phyloP scores from a whole-genome alignment of 1,140 invertebrate species.

The Drosophila santomea region DNA sequence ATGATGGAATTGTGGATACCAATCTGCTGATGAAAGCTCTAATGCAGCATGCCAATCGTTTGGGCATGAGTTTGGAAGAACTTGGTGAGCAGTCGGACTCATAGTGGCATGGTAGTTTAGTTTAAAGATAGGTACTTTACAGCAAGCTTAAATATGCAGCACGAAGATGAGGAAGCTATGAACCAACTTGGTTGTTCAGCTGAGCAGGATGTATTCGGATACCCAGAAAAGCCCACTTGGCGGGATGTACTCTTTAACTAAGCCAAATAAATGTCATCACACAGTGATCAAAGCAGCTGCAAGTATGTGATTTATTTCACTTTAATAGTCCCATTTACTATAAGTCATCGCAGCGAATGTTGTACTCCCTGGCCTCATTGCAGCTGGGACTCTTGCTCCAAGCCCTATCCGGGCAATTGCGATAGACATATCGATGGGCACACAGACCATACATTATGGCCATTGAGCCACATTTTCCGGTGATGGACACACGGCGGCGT shows the following conservation, averaged over 20 bases:
- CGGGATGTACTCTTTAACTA: constrained; percentile 55
- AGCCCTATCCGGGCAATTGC: constrained; percentile 39
- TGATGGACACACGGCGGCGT: constrained; percentile 43
- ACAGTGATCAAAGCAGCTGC: constrained; percentile 26
- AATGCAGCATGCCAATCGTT: constrained; percentile 55
- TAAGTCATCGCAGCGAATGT: constrained; percentile 21
- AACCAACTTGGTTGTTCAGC: constrained; percentile 8
- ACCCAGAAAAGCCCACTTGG: constrained; percentile 49
- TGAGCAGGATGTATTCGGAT: neutral
- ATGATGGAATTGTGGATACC: constrained; percentile 44
- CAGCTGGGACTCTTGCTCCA: constrained; percentile 50
- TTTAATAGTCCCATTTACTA: neutral
- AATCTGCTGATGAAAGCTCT: constrained; percentile 37
- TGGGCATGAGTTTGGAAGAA: constrained; percentile 58
- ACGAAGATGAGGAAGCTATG: neutral
- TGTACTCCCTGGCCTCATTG: constrained; percentile 41
- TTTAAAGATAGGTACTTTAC: too few relatives aligned
- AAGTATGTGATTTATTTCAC: constrained; percentile 20
- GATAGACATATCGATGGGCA: constrained; percentile 49
- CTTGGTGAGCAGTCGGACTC: constrained; percentile 25
- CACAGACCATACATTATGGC: constrained; percentile 55
- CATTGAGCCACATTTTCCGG: constrained; percentile 45
- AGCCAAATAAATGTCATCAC: constrained; percentile 15
- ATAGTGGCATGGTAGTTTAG: too few relatives aligned
- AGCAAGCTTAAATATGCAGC: constrained; percentile 24